Conservation (phyloP, 2,888 invertebrate species). For the Linnaemya tessellans region DNA sequence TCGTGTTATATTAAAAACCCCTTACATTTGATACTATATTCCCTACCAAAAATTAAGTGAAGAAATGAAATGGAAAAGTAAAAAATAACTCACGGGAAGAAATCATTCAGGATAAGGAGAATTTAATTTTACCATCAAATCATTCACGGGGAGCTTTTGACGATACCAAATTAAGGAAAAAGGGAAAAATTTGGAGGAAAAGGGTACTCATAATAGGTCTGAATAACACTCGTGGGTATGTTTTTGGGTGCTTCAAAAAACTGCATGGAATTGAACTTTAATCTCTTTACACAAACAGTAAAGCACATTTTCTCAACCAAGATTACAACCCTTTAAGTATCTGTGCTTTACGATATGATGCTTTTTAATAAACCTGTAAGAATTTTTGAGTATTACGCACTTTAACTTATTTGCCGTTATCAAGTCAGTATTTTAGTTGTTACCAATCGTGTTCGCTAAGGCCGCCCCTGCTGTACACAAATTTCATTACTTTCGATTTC, state of each 20-base stretch:
- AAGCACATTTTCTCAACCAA: not conserved
- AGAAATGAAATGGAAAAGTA: too few relatives aligned
- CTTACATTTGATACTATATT: too few relatives aligned
- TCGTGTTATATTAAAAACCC: too few relatives aligned
- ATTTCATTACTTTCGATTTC: conserved; percentile 59
- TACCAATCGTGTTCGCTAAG: conserved; percentile 22
- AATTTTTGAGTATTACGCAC: conserved; percentile 18
- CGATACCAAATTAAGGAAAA: too few relatives aligned
- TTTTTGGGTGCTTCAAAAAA: not conserved
- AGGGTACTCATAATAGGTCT: too few relatives aligned
- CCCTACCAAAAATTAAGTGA: too few relatives aligned
- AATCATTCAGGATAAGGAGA: too few relatives aligned
- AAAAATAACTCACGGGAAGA: too few relatives aligned
- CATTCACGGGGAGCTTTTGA: too few relatives aligned
- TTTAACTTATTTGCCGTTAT: conserved; percentile 48
- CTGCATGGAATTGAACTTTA: not conserved
- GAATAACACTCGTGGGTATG: not conserved
- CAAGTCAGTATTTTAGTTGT: conserved; percentile 45
- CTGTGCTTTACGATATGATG: not conserved
- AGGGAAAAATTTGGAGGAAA: too few relatives aligned
- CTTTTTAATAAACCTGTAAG: conserved; percentile 2
- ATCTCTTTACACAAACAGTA: too few relatives aligned
- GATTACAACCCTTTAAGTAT: not conserved
- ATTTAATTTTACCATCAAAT: too few relatives aligned
- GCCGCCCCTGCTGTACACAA: conserved; percentile 38